These are phyloP conservation scores for Cydia splendana DNA, from an alignment of 1,140 invertebrate species.

Conservation along the genomic window DNA sequence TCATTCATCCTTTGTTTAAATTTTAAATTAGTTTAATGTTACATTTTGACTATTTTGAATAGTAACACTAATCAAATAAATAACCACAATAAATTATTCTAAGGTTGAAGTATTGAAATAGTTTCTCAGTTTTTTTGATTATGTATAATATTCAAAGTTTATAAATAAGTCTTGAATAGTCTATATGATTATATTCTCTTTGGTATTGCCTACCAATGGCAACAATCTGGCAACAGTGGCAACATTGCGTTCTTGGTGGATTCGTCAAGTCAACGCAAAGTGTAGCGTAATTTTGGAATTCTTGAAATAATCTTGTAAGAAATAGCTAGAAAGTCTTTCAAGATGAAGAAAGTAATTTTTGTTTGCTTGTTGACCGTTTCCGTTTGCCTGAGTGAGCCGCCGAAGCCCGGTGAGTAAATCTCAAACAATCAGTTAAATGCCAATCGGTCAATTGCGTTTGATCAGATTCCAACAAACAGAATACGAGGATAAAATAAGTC, in stretches of 20 bases:
- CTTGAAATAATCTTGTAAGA: not conserved
- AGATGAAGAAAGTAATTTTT: slow-evolving; percentile 68
- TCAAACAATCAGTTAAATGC: slow-evolving; percentile 43
- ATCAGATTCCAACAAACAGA: slow-evolving; percentile 50
- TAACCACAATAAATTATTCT: too few relatives aligned
- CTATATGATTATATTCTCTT: not conserved
- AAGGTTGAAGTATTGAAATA: not conserved
- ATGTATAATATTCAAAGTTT: not conserved
- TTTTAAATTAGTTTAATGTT: too few relatives aligned
- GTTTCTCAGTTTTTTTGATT: not conserved
- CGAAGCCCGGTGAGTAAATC: slow-evolving; percentile 50
- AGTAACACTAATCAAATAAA: too few relatives aligned
- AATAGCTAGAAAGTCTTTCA: slow-evolving; percentile 36
- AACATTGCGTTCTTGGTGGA: slow-evolving; percentile 11
- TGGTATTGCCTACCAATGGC: not conserved
- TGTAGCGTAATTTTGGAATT: slow-evolving; percentile 19
- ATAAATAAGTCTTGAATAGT: not conserved
- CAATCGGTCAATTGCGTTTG: slow-evolving; percentile 51
- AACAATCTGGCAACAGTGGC: not conserved
- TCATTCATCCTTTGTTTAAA: not conserved
- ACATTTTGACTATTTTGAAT: too few relatives aligned
- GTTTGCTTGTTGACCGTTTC: slow-evolving; percentile 63
- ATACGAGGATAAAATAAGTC: slow-evolving; percentile 38
- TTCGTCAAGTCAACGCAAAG: slow-evolving; percentile 5
- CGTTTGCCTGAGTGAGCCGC: slow-evolving; percentile 52